Evolutionary conservation across 35 echinoderm and acorn worm species (phyloP).

Genomic region (Ptychodera flava): DNA sequence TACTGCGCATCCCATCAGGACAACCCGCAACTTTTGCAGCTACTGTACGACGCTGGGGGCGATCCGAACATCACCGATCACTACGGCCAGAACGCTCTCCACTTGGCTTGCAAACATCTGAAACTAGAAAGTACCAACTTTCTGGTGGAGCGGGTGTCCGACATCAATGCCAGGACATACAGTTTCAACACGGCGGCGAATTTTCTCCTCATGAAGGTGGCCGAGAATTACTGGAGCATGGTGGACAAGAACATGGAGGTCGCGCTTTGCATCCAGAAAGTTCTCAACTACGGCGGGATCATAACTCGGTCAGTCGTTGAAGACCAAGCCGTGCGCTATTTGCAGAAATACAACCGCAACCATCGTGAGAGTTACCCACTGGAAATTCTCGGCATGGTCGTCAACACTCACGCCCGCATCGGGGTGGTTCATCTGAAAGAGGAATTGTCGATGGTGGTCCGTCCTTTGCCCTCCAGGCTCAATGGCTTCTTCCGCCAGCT

Average conservation of each 20-base stretch:
- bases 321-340: background rate
- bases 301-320: background rate
- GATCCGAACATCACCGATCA: background rate
- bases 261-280: background rate
- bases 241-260: background rate
- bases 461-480: background rate
- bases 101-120: background rate
- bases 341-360: background rate
- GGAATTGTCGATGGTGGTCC: background rate
- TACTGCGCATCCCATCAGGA: background rate
- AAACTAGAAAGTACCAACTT: background rate
- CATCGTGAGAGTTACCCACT: background rate
- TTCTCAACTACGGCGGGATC: background rate
- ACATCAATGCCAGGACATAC: background rate
- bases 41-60: background rate
- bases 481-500: background rate
- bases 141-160: background rate
- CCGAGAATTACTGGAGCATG: background rate
- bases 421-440: background rate
- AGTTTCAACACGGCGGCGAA: background rate
- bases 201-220: background rate
- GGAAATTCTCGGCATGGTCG: background rate
- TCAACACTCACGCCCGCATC: background rate
- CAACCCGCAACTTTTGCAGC: background rate
- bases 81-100: background rate